These are phyloP conservation scores for Hippolais icterina DNA, from an alignment of 2,113 vertebrate species.

Conservation along the genomic window DNA sequence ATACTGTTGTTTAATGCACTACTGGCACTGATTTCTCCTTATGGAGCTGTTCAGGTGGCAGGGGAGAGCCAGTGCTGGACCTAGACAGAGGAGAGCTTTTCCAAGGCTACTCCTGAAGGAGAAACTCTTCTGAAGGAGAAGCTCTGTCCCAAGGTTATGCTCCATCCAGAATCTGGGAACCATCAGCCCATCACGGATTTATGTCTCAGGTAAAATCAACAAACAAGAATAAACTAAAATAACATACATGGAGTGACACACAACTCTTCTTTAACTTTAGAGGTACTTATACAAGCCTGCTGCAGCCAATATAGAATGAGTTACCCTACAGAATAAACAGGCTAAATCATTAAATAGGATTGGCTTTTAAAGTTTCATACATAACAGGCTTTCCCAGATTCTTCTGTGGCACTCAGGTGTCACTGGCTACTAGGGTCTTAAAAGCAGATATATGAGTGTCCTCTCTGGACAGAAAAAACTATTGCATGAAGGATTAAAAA, in stretches of 20 bases:
- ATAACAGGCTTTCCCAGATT: background rate
- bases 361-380: background rate
- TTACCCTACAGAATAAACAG: background rate
- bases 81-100: background rate
- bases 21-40: background rate
- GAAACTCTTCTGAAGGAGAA: background rate
- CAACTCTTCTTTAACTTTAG: background rate
- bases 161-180: background rate
- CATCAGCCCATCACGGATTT: background rate
- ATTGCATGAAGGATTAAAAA: background rate
- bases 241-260: background rate
- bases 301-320: background rate
- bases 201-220: background rate
- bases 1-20: background rate
- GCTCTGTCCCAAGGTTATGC: background rate
- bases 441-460: background rate
- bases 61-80: background rate
- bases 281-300: background rate
- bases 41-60: background rate
- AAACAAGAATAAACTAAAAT: background rate
- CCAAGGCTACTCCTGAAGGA: background rate
- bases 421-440: background rate
- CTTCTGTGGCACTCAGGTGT: background rate
- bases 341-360: background rate
- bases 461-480: background rate